Evolutionary conservation across 2,888 invertebrate genomes (phyloP).

Genomic region (Chirona hameri): DNA sequence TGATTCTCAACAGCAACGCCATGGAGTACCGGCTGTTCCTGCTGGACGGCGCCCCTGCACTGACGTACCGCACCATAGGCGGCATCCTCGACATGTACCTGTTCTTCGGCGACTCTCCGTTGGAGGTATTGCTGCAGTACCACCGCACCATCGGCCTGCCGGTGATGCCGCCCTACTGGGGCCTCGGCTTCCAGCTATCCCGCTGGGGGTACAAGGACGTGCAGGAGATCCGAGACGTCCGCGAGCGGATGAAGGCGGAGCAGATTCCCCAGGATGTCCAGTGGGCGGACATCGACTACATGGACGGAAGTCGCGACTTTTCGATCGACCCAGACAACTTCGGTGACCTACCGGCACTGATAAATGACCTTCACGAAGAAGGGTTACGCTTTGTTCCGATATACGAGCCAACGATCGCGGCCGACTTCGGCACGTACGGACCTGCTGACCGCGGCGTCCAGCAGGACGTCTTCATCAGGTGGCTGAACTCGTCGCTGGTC

Average conservation of each 20-base stretch:
- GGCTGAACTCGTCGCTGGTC: constrained; percentile 34
- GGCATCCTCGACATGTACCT: constrained; percentile 76
- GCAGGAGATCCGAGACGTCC: constrained; percentile 61
- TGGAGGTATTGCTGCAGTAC: constrained; percentile 44
- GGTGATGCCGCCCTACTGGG: constrained; percentile 82
- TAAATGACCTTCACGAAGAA: constrained; percentile 36
- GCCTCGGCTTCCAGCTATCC: constrained; percentile 44
- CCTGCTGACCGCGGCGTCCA: constrained; percentile 35
- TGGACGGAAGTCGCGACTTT: constrained; percentile 47
- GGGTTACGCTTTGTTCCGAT: constrained; percentile 41
- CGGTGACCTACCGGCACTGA: constrained; percentile 41
- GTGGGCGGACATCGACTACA: constrained; percentile 49
- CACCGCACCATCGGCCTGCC: constrained; percentile 64
- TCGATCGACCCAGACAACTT: constrained; percentile 43
- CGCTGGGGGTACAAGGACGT: constrained; percentile 65
- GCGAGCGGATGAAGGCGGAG: constrained; percentile 64
- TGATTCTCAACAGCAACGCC: constrained; percentile 38
- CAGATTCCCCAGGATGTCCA: constrained; percentile 71
- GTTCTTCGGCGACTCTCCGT: constrained; percentile 70
- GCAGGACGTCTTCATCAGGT: constrained; percentile 38
- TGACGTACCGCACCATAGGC: constrained; percentile 77
- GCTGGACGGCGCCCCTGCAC: constrained; percentile 54
- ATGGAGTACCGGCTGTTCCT: constrained; percentile 37
- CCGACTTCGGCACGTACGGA: constrained; percentile 37
- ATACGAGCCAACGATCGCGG: constrained; percentile 39